Base-by-base conservation (phyloP, 2,888 invertebrate species). In the Nemotelus pantherinus region DNA sequence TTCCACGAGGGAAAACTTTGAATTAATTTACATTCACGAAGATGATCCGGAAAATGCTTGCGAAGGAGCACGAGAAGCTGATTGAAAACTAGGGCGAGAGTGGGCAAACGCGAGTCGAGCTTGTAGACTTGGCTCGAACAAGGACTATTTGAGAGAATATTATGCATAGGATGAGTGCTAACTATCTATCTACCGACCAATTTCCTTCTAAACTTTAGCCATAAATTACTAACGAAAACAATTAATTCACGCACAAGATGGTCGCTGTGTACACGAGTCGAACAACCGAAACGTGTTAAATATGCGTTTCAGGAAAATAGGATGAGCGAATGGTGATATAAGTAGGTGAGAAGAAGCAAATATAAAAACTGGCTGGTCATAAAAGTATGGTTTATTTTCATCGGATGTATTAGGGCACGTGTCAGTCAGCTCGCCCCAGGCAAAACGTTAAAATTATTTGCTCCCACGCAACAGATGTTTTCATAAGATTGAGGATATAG, bases 221-320 rank as follows among this genome's bases (percentile, higher is more conserved):
- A 74, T 74, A 74, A 74, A 74, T 74, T 60, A 60, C 63, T 50
- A 60, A 60, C n/a, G 74, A 74, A 60, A 74, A 63, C 74, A 74
- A 74, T 74, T 74, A 60, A 63, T 74, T 63, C 48, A 63, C 48
- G 74, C 74, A 50, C 74, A 74, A 74, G 74, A 74, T 63, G 74
- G 60, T 74, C 58, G 57, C 55, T 57, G 57, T 57, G 10, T 57
- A 10, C 25, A 57, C 25, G 4, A 57, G 57, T 57, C 7, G 10
- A 9, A 25, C 25, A 10, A 2, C 25, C n/a, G 57, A 25, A 10
- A 57, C 57, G 57, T 57, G 57, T 57, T 57, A 25, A 57, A 57
- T 10, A 10, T 57, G 57, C 10, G 10, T 9, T 4, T 10, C 9
- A 25, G n/a, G 10, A 4, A 25, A 25, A 57, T 9, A 25, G 57